phyloP scores from a whole-genome alignment of 2,888 invertebrate species.

The Hypercompe scribonia region DNA sequence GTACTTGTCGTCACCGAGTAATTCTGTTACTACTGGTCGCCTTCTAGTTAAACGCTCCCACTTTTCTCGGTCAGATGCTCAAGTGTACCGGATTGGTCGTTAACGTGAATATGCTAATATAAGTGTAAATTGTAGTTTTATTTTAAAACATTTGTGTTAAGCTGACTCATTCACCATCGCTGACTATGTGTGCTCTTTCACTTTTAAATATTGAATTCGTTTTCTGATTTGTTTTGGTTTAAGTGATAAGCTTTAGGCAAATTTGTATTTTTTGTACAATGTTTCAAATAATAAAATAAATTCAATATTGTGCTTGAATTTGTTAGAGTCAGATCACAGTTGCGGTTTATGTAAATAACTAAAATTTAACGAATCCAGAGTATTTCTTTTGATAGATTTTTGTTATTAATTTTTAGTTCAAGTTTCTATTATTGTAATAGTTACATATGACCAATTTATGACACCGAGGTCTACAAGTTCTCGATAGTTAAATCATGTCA shows the following conservation, averaged over 20 bases:
- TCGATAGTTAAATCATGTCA: too few species aligned
- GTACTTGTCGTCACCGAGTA: background rate
- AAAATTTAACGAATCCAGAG: background rate
- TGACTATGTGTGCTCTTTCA: conserved; percentile 9
- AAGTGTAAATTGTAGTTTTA: conserved; percentile 47
- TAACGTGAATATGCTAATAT: conserved; percentile 55
- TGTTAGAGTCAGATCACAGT: background rate
- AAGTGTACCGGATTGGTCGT: conserved; percentile 49
- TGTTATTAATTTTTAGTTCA: too few species aligned
- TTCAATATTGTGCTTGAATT: too few species aligned
- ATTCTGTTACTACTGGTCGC: background rate
- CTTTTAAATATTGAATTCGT: conserved; percentile 9
- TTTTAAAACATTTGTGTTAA: conserved; percentile 52
- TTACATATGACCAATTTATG: too few species aligned
- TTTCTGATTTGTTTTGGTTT: background rate
- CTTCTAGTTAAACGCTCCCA: conserved; percentile 27
- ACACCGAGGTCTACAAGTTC: too few species aligned
- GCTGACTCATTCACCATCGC: conserved; percentile 27
- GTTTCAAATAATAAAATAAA: too few species aligned
- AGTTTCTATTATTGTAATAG: too few species aligned
- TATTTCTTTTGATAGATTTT: background rate
- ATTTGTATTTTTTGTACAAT: too few species aligned
- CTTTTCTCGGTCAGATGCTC: conserved; percentile 60
- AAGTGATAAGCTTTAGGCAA: background rate
- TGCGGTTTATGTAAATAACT: background rate